These are phyloP conservation scores for Thamnophis sirtalis DNA, from an alignment of 2,113 vertebrate species.

Conservation along the genomic window DNA sequence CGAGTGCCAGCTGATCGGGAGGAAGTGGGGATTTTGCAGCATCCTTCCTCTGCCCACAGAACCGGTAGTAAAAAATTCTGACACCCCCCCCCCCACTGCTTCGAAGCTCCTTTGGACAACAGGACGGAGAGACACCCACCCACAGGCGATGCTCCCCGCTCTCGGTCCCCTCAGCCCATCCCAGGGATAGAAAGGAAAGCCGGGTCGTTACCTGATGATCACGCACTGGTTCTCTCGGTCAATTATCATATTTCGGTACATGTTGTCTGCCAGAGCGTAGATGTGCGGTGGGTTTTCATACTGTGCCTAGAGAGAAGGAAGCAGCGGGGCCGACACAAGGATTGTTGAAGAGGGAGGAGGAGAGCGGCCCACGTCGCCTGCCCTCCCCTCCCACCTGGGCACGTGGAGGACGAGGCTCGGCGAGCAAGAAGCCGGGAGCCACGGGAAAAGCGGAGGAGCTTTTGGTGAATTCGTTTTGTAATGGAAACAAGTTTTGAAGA, in stretches of 20 bases:
- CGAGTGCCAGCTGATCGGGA: too few relatives aligned
- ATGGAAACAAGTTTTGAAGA: neutral
- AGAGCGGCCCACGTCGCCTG: neutral
- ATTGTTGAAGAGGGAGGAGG: neutral
- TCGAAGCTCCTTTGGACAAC: neutral
- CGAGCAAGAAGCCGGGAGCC: neutral
- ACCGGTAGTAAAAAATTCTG: too few relatives aligned
- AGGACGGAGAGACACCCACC: neutral
- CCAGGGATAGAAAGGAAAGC: neutral
- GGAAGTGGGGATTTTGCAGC: too few relatives aligned
- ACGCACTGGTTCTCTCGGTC: conserved; percentile 97
- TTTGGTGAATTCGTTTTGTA: neutral
- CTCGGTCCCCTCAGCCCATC: neutral
- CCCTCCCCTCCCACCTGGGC: neutral
- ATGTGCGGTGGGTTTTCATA: conserved; percentile 98
- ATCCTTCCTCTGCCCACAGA: too few relatives aligned
- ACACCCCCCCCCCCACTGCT: too few relatives aligned
- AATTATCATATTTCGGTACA: conserved; percentile 99
- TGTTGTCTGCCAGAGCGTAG: conserved; percentile 94
- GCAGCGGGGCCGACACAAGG: neutral
- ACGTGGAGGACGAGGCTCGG: neutral
- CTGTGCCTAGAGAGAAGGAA: conserved; percentile 78
- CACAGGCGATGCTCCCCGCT: neutral
- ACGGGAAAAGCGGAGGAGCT: neutral
- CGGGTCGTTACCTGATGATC: conserved; percentile 88